Base-by-base conservation (phyloP, 2,113 vertebrate genomes). In the Corythoichthys intestinalis region DNA sequence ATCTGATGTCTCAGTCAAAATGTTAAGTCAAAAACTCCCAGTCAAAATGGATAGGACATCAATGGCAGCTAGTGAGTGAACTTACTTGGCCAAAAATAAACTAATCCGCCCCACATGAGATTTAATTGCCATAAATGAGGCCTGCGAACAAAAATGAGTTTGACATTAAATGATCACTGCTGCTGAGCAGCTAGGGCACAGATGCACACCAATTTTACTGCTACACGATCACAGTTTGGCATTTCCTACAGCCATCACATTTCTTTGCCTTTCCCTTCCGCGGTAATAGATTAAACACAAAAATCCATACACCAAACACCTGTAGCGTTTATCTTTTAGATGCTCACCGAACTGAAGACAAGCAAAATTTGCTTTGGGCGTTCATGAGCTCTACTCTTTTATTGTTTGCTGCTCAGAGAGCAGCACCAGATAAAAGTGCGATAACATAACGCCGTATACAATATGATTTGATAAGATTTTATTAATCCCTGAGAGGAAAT, bases 301-400 rank as follows among this genome's bases (percentile, higher is more conserved):
- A 58, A 58, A 58, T 58, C 56, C 34, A 14, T 58, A 7, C 4
- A 37, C 2, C 10, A 56, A 58, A 58, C 12, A 6, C 54, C 53
- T 56, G 53, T 56, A 28, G 20, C 8, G 20, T 53, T 53, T 53
- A 20, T 28, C 28, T 28, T 56, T 56, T 34, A 13, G 28, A 57
- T 57, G 56, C 56, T 37, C 56, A 58, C 34, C 37, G 56, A 58
- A 2, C 56, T 58, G 56, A 58, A 37, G 56, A 58, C 56, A 34
- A 10, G 8, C 56, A 2, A 58, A 12, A 37, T 58, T 58, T 13
- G 56, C 11, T 57, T 28, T 54, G 53, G 53, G 20, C 11, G 39
- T n/a, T 44, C 39, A 41, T 41, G 9, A 44, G 44, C 39, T 12
- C 8, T 44, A 38, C 39, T 37, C 35, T 28, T 13, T 47, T 41